Evolutionary conservation across 2,888 invertebrate genomes (phyloP).

Genomic region (Cheilosia impressa): DNA sequence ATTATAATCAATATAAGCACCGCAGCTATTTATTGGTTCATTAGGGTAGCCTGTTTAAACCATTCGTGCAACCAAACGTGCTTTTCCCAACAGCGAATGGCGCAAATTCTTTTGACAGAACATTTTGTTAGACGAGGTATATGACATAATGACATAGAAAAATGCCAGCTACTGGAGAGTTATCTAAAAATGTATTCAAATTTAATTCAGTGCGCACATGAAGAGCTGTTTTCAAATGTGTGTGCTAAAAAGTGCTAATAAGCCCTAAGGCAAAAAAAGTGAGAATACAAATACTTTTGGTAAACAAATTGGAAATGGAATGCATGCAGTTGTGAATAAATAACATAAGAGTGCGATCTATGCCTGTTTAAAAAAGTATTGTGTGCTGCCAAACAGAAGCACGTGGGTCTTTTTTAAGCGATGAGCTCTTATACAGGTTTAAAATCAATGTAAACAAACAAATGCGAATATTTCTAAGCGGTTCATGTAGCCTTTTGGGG

Average conservation of each 20-base stretch:
- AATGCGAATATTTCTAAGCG: slow-evolving; percentile 22
- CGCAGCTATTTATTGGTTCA: background rate
- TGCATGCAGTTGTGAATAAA: slow-evolving; percentile 2
- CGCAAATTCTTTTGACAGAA: slow-evolving; percentile 13
- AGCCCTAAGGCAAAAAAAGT: slow-evolving; percentile 12
- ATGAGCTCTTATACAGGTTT: background rate
- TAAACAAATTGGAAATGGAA: slow-evolving; percentile 31
- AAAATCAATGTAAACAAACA: slow-evolving; percentile 45
- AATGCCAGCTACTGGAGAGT: background rate
- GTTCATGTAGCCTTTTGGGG: slow-evolving; percentile 23
- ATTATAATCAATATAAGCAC: background rate
- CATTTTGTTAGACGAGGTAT: background rate
- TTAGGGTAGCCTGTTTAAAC: background rate
- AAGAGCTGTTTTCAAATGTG: background rate
- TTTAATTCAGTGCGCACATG: slow-evolving; percentile 33
- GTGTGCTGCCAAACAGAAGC: background rate
- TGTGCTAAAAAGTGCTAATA: slow-evolving; percentile 26
- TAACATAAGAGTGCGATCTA: slow-evolving; percentile 13
- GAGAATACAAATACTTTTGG: slow-evolving; percentile 14
- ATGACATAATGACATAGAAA: slow-evolving; percentile 18
- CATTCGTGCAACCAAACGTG: slow-evolving; percentile 12
- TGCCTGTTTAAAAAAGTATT: slow-evolving; percentile 6
- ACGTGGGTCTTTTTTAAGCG: background rate
- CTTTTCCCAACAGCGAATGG: background rate
- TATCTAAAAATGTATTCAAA: slow-evolving; percentile 46